phyloP scores from a whole-genome alignment of 2,797 vertebrate species.

The Microchirus variegatus region DNA sequence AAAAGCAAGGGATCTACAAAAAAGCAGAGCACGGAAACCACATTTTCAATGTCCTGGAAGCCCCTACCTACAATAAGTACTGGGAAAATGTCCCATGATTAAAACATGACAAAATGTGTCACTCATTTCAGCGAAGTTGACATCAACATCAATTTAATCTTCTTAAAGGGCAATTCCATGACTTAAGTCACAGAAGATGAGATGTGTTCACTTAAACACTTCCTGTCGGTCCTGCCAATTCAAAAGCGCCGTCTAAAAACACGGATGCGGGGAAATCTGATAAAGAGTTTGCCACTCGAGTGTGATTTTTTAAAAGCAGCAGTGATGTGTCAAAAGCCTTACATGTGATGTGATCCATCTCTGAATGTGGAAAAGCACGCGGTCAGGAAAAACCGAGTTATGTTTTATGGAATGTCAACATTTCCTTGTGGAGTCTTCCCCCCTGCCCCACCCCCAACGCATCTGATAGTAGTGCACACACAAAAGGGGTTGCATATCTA shows the following conservation, averaged over 20 bases:
- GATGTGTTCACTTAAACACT: constrained; percentile 38
- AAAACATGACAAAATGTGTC: constrained; percentile 20
- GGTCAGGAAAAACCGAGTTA: constrained; percentile 6
- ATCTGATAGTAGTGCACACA: constrained; percentile 37
- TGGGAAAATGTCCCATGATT: constrained; percentile 36
- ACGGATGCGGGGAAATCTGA: constrained; percentile 20
- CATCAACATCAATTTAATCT: constrained; percentile 65
- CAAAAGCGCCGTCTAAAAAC: constrained; percentile 47
- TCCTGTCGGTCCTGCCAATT: constrained; percentile 71
- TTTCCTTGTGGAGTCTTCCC: constrained; percentile 24
- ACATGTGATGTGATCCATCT: constrained; percentile 15
- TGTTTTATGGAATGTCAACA: constrained; percentile 76
- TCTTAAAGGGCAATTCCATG: constrained; percentile 66
- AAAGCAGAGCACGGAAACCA: constrained; percentile 33
- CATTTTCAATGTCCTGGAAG: constrained; percentile 42
- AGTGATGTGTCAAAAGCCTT: constrained; percentile 43
- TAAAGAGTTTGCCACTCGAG: constrained; percentile 22
- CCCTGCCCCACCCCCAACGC: neutral
- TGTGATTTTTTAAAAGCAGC: constrained; percentile 17
- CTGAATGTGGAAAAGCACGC: constrained; percentile 18
- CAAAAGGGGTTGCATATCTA: constrained; percentile 15
- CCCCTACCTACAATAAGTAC: constrained; percentile 32
- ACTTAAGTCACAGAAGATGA: constrained; percentile 40
- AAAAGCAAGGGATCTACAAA: constrained; percentile 7
- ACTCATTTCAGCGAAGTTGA: constrained; percentile 57